Base-by-base conservation (phyloP, 2,113 vertebrate genomes). In the Orthonyx spaldingii region DNA sequence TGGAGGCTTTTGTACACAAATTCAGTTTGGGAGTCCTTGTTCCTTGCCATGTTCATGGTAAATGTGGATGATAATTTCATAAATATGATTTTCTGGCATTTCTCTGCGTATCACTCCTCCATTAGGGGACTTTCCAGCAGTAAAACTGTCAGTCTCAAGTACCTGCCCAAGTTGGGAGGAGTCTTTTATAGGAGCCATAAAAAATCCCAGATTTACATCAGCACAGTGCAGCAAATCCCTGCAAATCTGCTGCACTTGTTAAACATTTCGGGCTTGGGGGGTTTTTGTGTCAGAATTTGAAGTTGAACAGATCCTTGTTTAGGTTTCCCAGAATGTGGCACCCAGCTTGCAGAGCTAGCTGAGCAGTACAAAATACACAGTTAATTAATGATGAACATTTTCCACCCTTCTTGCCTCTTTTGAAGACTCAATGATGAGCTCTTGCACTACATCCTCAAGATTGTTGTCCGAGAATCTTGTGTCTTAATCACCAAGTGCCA, bases 401-500 rank as follows among this genome's bases (percentile, higher is more conserved):
- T 46, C 32, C 87, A 39, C 95, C 90, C 97, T 79, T 94, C 90
- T 97, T 50, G 15, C 65, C 63, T 97, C 92, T 95, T 79, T 95
- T 85, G 79, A 98, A 99, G 99, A 97, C 96, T 99, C 86, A 99
- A 98, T 92, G 99, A 99, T 98, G 99, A 99, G 93, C 98, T 99
- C 88, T 97, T 99, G 97, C 99, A 99, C 97, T 99, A 98, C 96
- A 99, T 99, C 94, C 98, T 99, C 97, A 99, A 99, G 98, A 99
- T 99, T 87, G 99, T 99, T 91, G 99, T 99, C 84, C 98, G 99
- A 70, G 99, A 99, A 97, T 99, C 99, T 92, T 99, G 99, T 98
- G 98, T 99, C 96, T 98, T 99, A 97, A 99, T 99, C 98, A 99
- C 99, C 95, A 99, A 99, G 99, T 99, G 99, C 98, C 99, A 99